Evolutionary conservation across 2,888 invertebrate species (phyloP), one percentile per base, ranked within the genome.

Genomic region (Macrophya annulata): DNA sequence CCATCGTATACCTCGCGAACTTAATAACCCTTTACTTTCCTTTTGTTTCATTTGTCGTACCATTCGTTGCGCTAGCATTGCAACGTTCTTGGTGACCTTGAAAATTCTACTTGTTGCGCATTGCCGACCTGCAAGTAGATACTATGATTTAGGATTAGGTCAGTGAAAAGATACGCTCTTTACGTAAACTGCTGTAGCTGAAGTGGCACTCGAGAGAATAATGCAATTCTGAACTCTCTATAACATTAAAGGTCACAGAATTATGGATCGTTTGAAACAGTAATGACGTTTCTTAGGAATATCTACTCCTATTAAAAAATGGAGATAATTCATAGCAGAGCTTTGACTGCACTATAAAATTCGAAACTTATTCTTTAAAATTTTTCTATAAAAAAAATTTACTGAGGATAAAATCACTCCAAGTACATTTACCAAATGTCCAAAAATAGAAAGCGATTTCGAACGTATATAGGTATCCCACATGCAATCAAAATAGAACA

Each of bases 31-130:
- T 62, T 51, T 43, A 76, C 72, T 84, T 31, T 40, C 59, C 77
- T 40, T 51, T 84, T 31, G 55, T 83, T 86, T 81, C 55, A 21
- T 68, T 21, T 85, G 62, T 84, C 31, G 21, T 55, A 37, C 55
- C 51, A 17, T 51, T 77, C n/a, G 37, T 77, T 77, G 51, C 77
- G 55, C 62, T 40, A 81, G 84, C 85, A 62, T 83, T 86, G 84
- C 86, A 86, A 86, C 86, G 85, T 85, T 84, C 81, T 84, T 51
- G 85, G 85, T 65, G 86, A 86, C 87, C 85, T 87, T 62, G 51
- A 10, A 59, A 81, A 62, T 17, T 81, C 62, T 81, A 81, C 81
- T 81, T 85, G 85, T 86, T 86, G 83, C 85, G 85, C 84, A 81
- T 71, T 85, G 62, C 72, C n/a, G 72, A 21, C 68, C 4, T 55